These are phyloP conservation scores for Cerastoderma edule DNA, from an alignment of 2,888 invertebrate species.

Conservation along the genomic window DNA sequence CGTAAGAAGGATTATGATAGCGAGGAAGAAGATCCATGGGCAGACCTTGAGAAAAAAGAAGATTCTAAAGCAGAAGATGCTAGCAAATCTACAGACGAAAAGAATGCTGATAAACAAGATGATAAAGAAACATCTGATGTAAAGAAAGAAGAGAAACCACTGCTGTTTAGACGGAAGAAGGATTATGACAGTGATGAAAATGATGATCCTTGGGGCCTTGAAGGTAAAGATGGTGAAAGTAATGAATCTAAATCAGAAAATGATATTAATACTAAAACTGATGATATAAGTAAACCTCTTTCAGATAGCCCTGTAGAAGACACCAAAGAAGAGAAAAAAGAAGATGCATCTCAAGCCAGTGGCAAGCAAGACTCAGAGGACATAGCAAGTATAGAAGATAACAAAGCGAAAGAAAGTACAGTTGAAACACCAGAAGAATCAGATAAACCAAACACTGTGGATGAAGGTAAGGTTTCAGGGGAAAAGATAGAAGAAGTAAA, in stretches of 20 bases:
- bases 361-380: too few species aligned
- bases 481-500: conserved; percentile 15
- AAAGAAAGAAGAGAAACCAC: conserved; percentile 36
- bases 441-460: background rate
- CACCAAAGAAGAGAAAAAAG: conserved; percentile 6
- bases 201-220: conserved; percentile 40
- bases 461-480: conserved; percentile 19
- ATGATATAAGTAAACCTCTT: conserved; percentile 6
- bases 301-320: too few species aligned
- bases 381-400: too few species aligned
- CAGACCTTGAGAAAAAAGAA: conserved; percentile 25
- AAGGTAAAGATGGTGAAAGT: conserved; percentile 25
- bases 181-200: conserved; percentile 52
- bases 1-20: conserved; percentile 45
- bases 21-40: conserved; percentile 44
- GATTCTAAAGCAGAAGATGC: conserved; percentile 20
- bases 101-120: conserved; percentile 9
- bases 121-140: conserved; percentile 21
- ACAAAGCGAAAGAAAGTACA: background rate
- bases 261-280: conserved; percentile 12
- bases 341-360: too few species aligned
- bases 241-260: conserved; percentile 27
- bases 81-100: conserved; percentile 12
- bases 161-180: conserved; percentile 43
- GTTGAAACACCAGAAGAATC: conserved; percentile 3